A percentile compares a stretch with the other conserved stretches of the same genome.
These are phyloP conservation scores for Pristionchus arcanus DNA, from an alignment of 2,888 invertebrate genomes.

Conservation along the genomic window DNA sequence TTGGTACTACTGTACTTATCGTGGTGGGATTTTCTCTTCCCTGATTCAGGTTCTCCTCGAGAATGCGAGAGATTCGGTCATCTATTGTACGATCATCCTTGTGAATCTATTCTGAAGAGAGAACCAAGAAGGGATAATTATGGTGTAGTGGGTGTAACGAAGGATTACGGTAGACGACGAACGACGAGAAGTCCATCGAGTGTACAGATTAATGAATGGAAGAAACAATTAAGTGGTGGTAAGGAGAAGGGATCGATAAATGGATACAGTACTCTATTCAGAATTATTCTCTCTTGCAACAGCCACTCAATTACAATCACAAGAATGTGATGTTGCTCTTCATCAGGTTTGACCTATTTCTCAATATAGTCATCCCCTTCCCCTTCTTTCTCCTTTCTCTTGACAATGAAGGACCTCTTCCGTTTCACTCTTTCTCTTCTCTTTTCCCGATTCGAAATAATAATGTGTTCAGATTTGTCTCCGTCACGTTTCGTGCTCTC, in stretches of 20 bases:
- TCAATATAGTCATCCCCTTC: background rate
- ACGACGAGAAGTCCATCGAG: slow-evolving; percentile 46
- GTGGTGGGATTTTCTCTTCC: background rate
- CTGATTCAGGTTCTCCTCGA: slow-evolving; percentile 20
- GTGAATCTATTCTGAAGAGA: slow-evolving; percentile 59
- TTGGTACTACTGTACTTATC: slow-evolving; percentile 18
- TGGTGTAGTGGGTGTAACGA: background rate
- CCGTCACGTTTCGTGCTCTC: slow-evolving; percentile 75
- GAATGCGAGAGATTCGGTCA: slow-evolving; percentile 68
- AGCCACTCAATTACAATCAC: slow-evolving; percentile 58
- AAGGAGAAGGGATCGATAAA: background rate
- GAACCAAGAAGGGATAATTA: background rate
- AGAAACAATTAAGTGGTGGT: slow-evolving; percentile 61
- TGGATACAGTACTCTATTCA: slow-evolving; percentile 45
- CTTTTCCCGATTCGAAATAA: background rate
- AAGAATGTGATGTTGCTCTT: slow-evolving; percentile 74
- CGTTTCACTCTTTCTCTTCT: background rate
- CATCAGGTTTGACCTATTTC: slow-evolving; percentile 63
- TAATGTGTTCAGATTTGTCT: slow-evolving; percentile 64
- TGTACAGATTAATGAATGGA: slow-evolving; percentile 63
- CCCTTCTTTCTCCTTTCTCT: background rate
- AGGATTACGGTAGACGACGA: slow-evolving; percentile 2
- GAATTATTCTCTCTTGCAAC: slow-evolving; percentile 61
- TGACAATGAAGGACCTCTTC: no score
- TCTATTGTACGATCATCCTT: slow-evolving; percentile 68